A percentile compares a stretch with the other conserved stretches of the same genome.
Evolutionary conservation across 2,888 invertebrate genomes (phyloP).

Genomic region (Pristionchus maxplancki): DNA sequence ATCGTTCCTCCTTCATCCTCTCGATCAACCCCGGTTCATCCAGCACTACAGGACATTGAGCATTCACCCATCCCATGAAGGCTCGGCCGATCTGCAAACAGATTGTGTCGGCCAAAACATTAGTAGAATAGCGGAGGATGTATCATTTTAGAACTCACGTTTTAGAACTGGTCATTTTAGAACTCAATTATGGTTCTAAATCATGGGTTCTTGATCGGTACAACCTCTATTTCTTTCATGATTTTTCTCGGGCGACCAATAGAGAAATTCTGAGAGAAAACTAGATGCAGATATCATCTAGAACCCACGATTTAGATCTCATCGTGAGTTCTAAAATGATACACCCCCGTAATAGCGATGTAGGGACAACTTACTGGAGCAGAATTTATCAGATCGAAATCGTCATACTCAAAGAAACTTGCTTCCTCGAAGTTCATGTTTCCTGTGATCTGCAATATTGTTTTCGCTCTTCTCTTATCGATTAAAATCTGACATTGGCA

Average conservation of each 20-base stretch:
- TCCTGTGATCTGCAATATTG: background rate
- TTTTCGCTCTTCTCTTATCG: background rate
- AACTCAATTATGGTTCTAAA: no score
- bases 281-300: no score
- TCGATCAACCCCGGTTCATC: conserved; percentile 24
- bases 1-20: background rate
- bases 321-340: no score
- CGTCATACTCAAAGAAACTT: background rate
- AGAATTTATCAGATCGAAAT: background rate
- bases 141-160: no score
- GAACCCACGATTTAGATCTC: no score
- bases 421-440: background rate
- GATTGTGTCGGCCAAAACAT: background rate
- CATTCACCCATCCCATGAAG: background rate
- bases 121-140: no score
- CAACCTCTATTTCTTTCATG: no score
- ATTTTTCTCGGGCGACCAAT: no score
- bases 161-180: no score
- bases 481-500: background rate
- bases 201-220: no score
- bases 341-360: background rate
- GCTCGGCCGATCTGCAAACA: background rate
- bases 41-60: background rate
- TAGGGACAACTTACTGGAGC: background rate
- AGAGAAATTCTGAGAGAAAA: no score